Conservation (phyloP, 2,888 invertebrate genomes). For the Epiblema foenella region DNA sequence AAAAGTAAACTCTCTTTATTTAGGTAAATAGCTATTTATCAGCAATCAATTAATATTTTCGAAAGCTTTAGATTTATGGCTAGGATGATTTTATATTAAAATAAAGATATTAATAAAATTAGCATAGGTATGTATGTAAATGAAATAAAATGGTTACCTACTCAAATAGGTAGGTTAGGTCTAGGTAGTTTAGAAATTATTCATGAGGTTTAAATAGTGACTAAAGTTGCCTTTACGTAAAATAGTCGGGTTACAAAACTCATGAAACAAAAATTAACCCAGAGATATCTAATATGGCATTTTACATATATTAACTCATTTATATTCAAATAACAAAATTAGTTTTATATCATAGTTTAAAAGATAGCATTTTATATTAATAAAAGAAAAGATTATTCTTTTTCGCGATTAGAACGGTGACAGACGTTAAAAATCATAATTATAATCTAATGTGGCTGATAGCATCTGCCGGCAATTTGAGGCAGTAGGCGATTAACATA, state of each 20-base stretch:
- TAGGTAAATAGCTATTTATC: no score
- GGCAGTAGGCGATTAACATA: slow-evolving; percentile 24
- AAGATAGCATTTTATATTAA: slow-evolving; percentile 7
- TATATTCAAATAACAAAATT: background rate
- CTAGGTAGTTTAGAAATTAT: no score
- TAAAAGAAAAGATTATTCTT: slow-evolving; percentile 17
- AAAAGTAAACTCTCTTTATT: no score
- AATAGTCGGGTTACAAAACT: background rate
- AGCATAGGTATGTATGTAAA: no score
- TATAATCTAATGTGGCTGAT: slow-evolving; percentile 30
- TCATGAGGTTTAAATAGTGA: no score
- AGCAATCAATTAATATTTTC: no score
- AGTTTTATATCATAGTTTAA: slow-evolving; percentile 8
- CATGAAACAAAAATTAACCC: background rate
- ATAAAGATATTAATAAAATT: no score
- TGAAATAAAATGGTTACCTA: no score
- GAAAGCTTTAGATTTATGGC: no score
- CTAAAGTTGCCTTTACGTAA: background rate
- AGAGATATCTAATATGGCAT: background rate
- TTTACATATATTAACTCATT: background rate
- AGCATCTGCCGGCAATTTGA: slow-evolving; percentile 12
- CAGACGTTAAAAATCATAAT: slow-evolving; percentile 21
- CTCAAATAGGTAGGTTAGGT: background rate
- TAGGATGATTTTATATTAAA: background rate
- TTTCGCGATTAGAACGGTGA: slow-evolving; percentile 15